phyloP scores from a whole-genome alignment of 23 tunicate genomes.

The Styela plicata region DNA sequence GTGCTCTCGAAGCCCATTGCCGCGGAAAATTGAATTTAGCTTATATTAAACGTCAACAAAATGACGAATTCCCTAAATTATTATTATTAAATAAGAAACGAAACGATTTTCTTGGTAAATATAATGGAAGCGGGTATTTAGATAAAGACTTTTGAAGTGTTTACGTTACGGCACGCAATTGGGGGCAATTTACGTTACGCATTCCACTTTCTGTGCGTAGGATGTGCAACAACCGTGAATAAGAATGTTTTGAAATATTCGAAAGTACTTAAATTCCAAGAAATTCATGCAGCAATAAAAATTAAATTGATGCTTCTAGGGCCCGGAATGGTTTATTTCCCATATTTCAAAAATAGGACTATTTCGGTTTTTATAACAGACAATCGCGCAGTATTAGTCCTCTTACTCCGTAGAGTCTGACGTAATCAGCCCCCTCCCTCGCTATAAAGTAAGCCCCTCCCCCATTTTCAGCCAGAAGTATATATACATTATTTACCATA shows the following conservation, averaged over 20 bases:
- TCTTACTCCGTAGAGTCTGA: no score
- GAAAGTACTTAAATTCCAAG: neutral
- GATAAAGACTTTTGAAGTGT: no score
- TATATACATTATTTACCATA: neutral
- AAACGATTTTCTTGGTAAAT: no score
- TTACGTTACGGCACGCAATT: neutral
- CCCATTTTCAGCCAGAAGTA: neutral
- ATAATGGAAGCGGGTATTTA: no score
- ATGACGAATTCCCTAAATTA: neutral
- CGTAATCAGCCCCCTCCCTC: no score
- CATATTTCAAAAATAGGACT: no score
- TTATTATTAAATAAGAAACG: no score
- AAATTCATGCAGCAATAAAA: no score
- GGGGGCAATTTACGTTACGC: neutral
- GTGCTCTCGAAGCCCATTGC: neutral
- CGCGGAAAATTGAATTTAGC: neutral
- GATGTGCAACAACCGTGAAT: neutral
- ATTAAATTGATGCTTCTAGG: no score
- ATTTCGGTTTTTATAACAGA: no score
- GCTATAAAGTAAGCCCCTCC: neutral
- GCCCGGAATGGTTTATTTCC: no score
- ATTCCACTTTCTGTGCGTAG: neutral
- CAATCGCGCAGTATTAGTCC: no score
- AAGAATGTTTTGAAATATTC: neutral
- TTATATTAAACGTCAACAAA: neutral